phyloP scores from a whole-genome alignment of 92 coral and sea anemone genomes.

The Zoanthus gigantus region DNA sequence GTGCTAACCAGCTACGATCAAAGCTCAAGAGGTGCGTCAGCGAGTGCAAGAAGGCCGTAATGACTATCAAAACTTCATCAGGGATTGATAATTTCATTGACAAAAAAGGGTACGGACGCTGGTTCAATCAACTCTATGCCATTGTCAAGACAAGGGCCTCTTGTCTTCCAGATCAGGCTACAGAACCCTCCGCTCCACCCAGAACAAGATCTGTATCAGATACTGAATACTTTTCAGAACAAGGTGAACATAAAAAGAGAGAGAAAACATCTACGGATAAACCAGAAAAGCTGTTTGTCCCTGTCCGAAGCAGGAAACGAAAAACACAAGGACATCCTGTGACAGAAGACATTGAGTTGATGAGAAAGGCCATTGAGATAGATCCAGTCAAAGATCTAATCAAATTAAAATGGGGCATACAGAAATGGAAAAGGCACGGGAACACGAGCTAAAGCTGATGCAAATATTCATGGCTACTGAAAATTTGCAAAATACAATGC shows the following conservation, averaged over 20 bases:
- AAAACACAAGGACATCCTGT: neutral
- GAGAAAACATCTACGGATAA: slow-evolving; percentile 19
- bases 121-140: slow-evolving; percentile 34
- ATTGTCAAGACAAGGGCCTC: slow-evolving; percentile 38
- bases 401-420: slow-evolving; percentile 8
- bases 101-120: slow-evolving; percentile 23
- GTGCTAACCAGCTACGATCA: slow-evolving; percentile 18
- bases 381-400: slow-evolving; percentile 30
- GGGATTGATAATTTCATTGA: slow-evolving; percentile 23
- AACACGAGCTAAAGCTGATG: slow-evolving; percentile 35
- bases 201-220: slow-evolving; percentile 33
- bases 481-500: slow-evolving; percentile 22
- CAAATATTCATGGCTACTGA: slow-evolving; percentile 27
- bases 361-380: slow-evolving; percentile 31
- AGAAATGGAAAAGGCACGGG: slow-evolving; percentile 33
- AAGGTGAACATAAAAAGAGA: neutral
- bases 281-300: slow-evolving; percentile 34
- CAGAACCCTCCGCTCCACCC: slow-evolving; percentile 40
- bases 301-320: slow-evolving; percentile 21
- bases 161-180: slow-evolving; percentile 27
- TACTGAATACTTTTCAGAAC: slow-evolving; percentile 29
- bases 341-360: slow-evolving; percentile 26
- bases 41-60: slow-evolving; percentile 14
- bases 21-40: slow-evolving; percentile 13
- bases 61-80: slow-evolving; percentile 17